Percentiles rank a stretch among this genome's conserved stretches.
Conservation (phyloP, 2,888 invertebrate genomes). For the Aphelenchoides bicaudatus region DNA sequence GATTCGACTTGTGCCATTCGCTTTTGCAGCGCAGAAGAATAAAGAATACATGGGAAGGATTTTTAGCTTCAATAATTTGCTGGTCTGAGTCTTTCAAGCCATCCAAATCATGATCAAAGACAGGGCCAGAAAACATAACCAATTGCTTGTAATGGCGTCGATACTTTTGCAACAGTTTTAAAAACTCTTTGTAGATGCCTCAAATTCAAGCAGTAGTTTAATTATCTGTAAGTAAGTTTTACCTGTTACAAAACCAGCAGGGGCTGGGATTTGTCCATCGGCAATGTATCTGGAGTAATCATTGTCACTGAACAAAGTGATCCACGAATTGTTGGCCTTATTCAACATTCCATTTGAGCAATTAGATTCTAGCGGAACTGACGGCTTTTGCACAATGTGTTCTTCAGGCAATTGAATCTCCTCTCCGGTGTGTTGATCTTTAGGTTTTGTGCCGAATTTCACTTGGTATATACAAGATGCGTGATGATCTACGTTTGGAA, state of each 20-base stretch:
- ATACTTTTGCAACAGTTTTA: constrained; percentile 28
- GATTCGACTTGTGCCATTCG: constrained; percentile 23
- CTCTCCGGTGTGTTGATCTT: neutral
- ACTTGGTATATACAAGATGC: constrained; percentile 26
- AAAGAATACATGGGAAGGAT: constrained; percentile 37
- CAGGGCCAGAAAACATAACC: constrained; percentile 33
- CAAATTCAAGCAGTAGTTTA: constrained; percentile 8
- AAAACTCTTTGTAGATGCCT: constrained; percentile 35
- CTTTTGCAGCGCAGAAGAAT: constrained; percentile 34
- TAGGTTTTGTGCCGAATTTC: constrained; percentile 16
- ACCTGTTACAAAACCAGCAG: constrained; percentile 25
- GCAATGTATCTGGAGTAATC: constrained; percentile 34
- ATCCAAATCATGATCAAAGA: constrained; percentile 33
- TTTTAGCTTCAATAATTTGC: constrained; percentile 8
- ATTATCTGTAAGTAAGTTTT: neutral
- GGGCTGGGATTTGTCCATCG: constrained; percentile 33
- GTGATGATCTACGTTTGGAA: constrained; percentile 38
- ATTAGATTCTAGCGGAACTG: constrained; percentile 5
- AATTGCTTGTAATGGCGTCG: constrained; percentile 33
- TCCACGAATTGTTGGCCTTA: constrained; percentile 24
- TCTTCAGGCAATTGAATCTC: neutral
- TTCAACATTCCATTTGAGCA: constrained; percentile 12
- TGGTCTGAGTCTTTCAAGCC: constrained; percentile 27
- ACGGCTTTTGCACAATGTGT: neutral
- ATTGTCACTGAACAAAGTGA: constrained; percentile 33